Evolutionary conservation across 2,888 invertebrate genomes (phyloP).

Genomic region (Meandrusa payeni): DNA sequence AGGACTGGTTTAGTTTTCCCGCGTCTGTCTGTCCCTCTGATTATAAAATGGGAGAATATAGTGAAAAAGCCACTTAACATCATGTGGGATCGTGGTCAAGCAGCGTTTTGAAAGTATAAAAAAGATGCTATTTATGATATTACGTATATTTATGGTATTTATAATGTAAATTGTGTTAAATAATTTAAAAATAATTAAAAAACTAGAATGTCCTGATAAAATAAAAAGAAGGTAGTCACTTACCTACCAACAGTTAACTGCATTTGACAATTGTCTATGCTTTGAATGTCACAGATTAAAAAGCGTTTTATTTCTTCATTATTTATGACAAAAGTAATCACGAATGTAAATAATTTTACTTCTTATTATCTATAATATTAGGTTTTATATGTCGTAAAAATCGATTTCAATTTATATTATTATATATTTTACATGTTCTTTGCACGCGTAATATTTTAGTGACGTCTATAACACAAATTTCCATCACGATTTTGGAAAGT

Average conservation of each 20-base stretch:
- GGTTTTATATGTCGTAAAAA: slow-evolving; percentile 16
- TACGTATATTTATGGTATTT: too few relatives aligned
- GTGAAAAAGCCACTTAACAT: too few relatives aligned
- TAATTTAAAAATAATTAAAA: too few relatives aligned
- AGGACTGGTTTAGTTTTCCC: too few relatives aligned
- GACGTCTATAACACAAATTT: slow-evolving; percentile 4
- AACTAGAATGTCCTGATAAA: too few relatives aligned
- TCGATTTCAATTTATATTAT: background rate
- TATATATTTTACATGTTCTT: slow-evolving; percentile 7
- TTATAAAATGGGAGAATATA: too few relatives aligned
- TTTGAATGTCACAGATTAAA: background rate
- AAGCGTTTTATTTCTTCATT: slow-evolving; percentile 4
- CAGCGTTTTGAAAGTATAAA: too few relatives aligned
- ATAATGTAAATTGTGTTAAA: too few relatives aligned
- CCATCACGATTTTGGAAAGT: slow-evolving; percentile 13
- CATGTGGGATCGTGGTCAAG: too few relatives aligned
- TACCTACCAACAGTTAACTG: background rate
- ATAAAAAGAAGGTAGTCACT: background rate
- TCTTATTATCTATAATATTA: background rate
- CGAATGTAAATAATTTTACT: slow-evolving; percentile 2
- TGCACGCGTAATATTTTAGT: slow-evolving; percentile 3
- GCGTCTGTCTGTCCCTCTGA: too few relatives aligned
- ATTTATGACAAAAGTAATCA: slow-evolving; percentile 5
- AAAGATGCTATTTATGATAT: too few relatives aligned
- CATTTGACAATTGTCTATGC: background rate